Evolutionary conservation across 2,888 invertebrate species (phyloP).

Genomic region (Dugesia japonica): DNA sequence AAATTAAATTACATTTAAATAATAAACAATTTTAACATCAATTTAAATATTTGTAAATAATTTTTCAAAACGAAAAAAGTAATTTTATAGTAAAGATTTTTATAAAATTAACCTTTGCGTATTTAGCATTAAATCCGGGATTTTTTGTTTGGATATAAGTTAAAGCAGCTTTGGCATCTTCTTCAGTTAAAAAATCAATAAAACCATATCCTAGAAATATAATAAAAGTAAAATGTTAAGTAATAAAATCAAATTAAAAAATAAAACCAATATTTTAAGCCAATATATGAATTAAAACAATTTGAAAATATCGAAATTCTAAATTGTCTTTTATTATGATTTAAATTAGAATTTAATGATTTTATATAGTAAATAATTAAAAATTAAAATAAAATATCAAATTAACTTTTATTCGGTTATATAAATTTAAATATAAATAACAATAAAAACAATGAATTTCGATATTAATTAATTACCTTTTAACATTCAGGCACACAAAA

Average conservation of each 20-base stretch:
- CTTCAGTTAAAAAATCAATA: neutral
- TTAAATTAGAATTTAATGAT: too few species aligned
- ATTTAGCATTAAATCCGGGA: neutral
- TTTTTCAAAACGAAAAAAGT: too few species aligned
- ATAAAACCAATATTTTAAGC: neutral
- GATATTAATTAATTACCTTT: neutral
- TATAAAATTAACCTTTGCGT: neutral
- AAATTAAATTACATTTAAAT: too few species aligned
- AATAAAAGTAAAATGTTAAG: too few species aligned
- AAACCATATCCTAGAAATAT: neutral
- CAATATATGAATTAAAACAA: neutral
- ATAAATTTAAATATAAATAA: neutral
- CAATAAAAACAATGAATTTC: slow-evolving; percentile 11
- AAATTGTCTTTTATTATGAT: too few species aligned
- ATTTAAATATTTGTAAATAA: too few species aligned
- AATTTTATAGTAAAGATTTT: too few species aligned
- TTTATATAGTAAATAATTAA: too few species aligned
- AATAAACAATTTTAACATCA: too few species aligned
- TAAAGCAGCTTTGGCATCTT: neutral
- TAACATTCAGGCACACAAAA: neutral
- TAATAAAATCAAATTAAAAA: too few species aligned
- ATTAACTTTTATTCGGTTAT: neutral
- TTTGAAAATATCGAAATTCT: neutral
- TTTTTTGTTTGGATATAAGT: neutral
- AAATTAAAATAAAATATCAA: neutral